Evolutionary conservation across 2,888 invertebrate species (phyloP).

Genomic region (Watsonalla cultraria): DNA sequence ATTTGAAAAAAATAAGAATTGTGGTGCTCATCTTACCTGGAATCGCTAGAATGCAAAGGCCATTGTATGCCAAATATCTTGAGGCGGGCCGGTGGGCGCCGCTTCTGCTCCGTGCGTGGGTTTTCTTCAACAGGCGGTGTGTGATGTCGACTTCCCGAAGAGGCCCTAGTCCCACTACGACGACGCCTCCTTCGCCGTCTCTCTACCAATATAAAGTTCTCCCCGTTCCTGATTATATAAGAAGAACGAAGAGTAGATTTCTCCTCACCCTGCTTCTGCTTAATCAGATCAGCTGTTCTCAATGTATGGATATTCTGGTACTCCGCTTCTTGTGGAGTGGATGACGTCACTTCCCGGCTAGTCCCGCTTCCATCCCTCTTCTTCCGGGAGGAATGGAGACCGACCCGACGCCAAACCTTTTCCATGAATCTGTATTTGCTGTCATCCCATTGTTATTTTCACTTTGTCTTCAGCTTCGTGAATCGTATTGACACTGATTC

Average conservation of each 20-base stretch:
- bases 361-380: conserved; percentile 78
- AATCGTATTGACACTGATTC: neutral
- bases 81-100: conserved; percentile 68
- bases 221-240: conserved; percentile 73
- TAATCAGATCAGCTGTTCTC: conserved; percentile 74
- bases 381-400: conserved; percentile 78
- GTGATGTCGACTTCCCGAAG: conserved; percentile 66
- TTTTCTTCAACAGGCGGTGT: conserved; percentile 69
- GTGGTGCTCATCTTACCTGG: conserved; percentile 45
- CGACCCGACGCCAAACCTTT: conserved; percentile 78
- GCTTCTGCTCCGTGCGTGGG: conserved; percentile 63
- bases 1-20: too few relatives aligned
- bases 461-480: conserved; percentile 10
- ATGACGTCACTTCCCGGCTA: conserved; percentile 62
- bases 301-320: conserved; percentile 73
- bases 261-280: conserved; percentile 72
- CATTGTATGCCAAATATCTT: conserved; percentile 76
- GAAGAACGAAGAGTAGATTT: conserved; percentile 72
- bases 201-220: conserved; percentile 73
- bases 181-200: conserved; percentile 66
- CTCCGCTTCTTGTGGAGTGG: conserved; percentile 65
- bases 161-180: conserved; percentile 68
- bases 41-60: conserved; percentile 74
- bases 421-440: conserved; percentile 73
- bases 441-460: conserved; percentile 71